Conservation (phyloP, 2,113 vertebrate genomes). For the Campylomormyrus tamandua region DNA sequence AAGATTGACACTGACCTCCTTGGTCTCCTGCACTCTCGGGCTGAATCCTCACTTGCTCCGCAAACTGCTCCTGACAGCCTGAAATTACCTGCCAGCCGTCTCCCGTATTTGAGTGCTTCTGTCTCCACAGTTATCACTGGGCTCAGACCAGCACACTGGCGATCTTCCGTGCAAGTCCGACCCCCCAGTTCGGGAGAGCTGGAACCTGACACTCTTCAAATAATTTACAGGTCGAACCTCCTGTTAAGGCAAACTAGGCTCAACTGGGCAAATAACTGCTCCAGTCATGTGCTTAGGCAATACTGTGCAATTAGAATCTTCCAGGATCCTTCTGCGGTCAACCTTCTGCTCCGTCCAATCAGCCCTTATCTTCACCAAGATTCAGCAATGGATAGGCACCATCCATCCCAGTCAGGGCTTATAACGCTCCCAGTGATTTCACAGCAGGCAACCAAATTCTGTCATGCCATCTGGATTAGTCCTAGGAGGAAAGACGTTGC, state of each 20-base stretch:
- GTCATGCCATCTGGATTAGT: conserved; percentile 44
- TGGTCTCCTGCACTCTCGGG: background rate
- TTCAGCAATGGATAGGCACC: background rate
- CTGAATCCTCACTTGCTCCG: background rate
- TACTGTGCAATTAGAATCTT: background rate
- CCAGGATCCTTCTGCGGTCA: background rate
- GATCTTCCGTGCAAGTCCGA: background rate
- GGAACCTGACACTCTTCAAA: background rate
- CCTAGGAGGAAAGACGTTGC: conserved; percentile 37
- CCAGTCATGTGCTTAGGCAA: background rate
- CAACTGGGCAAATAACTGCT: background rate
- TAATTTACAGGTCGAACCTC: background rate
- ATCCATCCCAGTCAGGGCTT: background rate
- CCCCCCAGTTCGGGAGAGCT: background rate
- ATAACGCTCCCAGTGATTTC: background rate
- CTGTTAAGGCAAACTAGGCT: background rate
- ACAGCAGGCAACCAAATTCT: conserved; percentile 39
- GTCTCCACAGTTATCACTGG: background rate
- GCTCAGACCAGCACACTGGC: background rate
- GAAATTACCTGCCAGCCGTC: background rate
- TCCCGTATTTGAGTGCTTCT: background rate
- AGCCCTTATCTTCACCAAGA: background rate
- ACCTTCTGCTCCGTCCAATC: background rate
- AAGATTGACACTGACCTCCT: background rate
- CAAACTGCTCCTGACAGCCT: background rate